Evolutionary conservation across 2,797 vertebrate species (phyloP).

Genomic region (Australoheros facetus): DNA sequence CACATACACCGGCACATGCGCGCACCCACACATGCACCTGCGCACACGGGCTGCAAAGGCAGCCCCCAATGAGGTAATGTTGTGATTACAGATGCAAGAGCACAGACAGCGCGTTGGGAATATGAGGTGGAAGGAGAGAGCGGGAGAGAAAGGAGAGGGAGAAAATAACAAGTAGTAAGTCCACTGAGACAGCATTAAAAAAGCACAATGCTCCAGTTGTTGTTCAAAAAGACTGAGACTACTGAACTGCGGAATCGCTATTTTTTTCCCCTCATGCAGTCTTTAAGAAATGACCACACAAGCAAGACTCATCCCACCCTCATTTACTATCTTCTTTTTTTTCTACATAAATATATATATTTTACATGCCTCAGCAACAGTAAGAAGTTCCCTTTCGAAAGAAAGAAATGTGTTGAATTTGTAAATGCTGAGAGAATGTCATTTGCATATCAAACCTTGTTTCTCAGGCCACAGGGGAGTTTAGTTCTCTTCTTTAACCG

Average conservation of each 20-base stretch:
- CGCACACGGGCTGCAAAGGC: slow-evolving; percentile 68
- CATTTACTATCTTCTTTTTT: slow-evolving; percentile 50
- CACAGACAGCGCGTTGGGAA: slow-evolving; percentile 67
- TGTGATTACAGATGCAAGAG: slow-evolving; percentile 80
- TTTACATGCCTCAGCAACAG: slow-evolving; percentile 64
- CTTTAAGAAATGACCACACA: slow-evolving; percentile 67
- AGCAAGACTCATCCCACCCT: slow-evolving; percentile 57
- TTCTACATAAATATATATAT: slow-evolving; percentile 51
- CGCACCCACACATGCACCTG: slow-evolving; percentile 17
- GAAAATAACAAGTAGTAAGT: slow-evolving; percentile 76
- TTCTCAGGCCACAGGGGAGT: slow-evolving; percentile 68
- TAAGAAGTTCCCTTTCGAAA: slow-evolving; percentile 63
- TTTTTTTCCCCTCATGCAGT: slow-evolving; percentile 30
- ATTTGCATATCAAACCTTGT: slow-evolving; percentile 77
- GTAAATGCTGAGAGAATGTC: slow-evolving; percentile 44
- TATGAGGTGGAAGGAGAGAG: slow-evolving; percentile 68
- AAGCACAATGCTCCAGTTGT: slow-evolving; percentile 74
- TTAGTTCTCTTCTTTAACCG: slow-evolving; percentile 69
- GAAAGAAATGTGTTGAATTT: slow-evolving; percentile 60
- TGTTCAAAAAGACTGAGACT: slow-evolving; percentile 72
- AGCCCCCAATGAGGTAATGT: slow-evolving; percentile 73
- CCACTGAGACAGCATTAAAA: slow-evolving; percentile 79
- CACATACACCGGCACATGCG: background rate
- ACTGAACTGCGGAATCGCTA: slow-evolving; percentile 70
- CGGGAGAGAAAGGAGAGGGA: slow-evolving; percentile 51